phyloP scores from a whole-genome alignment of 1,140 invertebrate genomes.

The Aleiodes sp. region DNA sequence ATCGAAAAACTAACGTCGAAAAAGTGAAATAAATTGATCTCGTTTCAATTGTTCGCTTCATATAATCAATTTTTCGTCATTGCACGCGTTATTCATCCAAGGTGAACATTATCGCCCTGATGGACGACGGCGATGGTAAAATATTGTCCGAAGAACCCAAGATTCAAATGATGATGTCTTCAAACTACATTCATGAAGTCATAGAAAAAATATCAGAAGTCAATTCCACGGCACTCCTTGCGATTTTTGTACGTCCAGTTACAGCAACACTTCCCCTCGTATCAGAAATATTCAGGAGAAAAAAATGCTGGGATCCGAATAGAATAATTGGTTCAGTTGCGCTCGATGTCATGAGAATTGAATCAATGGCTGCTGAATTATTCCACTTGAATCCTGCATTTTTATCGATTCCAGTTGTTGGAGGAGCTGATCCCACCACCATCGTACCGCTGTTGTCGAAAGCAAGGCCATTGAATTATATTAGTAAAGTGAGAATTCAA shows the following conservation, averaged over 20 bases:
- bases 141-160: constrained; percentile 33
- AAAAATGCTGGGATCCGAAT: constrained; percentile 47
- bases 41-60: not conserved
- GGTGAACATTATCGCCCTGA: constrained; percentile 54
- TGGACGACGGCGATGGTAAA: constrained; percentile 51
- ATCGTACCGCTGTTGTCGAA: constrained; percentile 52
- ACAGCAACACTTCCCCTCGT: constrained; percentile 52
- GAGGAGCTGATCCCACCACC: constrained; percentile 54
- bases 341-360: constrained; percentile 49
- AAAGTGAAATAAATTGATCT: no score
- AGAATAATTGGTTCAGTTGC: constrained; percentile 52
- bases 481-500: constrained; percentile 43
- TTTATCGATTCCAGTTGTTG: constrained; percentile 50
- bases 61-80: constrained; percentile 20
- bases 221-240: constrained; percentile 49
- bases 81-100: constrained; percentile 32
- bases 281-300: constrained; percentile 48
- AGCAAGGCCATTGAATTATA: constrained; percentile 44
- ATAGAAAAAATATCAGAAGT: constrained; percentile 43
- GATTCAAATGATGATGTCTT: constrained; percentile 42
- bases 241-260: constrained; percentile 53
- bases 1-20: no score
- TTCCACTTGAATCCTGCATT: constrained; percentile 51
- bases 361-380: constrained; percentile 46
- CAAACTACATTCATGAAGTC: constrained; percentile 46